These are phyloP conservation scores for Prolemur simus DNA, from an alignment of 2,113 vertebrate genomes.

Conservation along the genomic window DNA sequence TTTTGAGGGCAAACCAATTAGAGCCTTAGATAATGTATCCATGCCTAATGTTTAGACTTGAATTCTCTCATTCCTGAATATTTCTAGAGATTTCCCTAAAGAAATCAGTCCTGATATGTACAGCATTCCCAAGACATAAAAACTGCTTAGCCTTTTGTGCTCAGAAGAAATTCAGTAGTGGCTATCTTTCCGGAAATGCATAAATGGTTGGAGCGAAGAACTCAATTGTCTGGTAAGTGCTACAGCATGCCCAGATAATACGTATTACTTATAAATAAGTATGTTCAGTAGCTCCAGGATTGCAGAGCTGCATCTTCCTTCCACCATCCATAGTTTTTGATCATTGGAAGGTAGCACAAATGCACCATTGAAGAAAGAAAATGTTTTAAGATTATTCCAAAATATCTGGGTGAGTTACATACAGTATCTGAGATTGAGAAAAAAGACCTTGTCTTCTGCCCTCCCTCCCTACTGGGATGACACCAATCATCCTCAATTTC, in stretches of 20 bases:
- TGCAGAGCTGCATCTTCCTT: neutral
- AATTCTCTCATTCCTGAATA: neutral
- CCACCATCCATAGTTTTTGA: neutral
- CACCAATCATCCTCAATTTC: constrained; percentile 21
- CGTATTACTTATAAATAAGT: neutral
- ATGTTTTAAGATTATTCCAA: neutral
- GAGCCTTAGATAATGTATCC: neutral
- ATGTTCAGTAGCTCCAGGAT: neutral
- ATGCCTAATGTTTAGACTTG: neutral
- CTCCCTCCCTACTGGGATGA: neutral
- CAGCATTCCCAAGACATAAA: neutral
- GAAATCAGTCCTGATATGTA: neutral
- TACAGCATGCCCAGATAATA: neutral
- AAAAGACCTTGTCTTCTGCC: neutral
- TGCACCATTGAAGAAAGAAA: neutral
- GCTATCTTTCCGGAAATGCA: neutral
- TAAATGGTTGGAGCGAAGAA: neutral
- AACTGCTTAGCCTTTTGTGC: neutral
- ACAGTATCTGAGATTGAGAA: neutral
- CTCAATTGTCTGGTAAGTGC: neutral
- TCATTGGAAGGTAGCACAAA: neutral
- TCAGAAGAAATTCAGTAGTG: neutral
- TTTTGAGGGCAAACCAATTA: neutral
- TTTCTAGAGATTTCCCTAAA: neutral
- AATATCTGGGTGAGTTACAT: neutral